Evolutionary conservation across 2,888 invertebrate genomes (phyloP), one percentile per base, ranked within the genome.

Genomic region (Cosmia trapezina): DNA sequence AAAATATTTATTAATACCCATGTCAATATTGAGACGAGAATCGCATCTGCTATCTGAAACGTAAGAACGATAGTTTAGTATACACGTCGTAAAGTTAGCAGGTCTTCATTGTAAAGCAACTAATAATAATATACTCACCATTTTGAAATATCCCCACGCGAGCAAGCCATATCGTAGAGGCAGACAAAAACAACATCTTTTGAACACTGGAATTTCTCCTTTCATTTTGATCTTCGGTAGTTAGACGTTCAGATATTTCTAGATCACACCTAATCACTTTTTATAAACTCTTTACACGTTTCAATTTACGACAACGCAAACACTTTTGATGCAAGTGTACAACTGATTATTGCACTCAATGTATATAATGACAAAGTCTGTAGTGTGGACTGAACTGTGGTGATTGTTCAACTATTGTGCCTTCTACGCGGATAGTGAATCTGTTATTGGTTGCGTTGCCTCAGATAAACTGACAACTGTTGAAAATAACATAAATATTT

Each of bases 151-250:
- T 56, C 90, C 92, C 73, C 91, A 91, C 28, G 88, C 77, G 14
- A 93, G 78, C 49, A 93, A 89, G 6, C 94, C 93, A 65, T 87
- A 83, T 12, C 93, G 85, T 22, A n/a, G 69, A 5, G 93, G 93
- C 0, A 93, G 9, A 64, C 91, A 93, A 41, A 84, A 85, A 56
- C 90, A 92, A 64, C 93, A 93, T 65, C 91, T 85, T 37, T 73
- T 86, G 53, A 87, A 92, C 61, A 89, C 89, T 1, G 93, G 93
- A 64, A 81, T 28, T 45, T 81, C 54, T 12, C 70, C 45, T 57
- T 70, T 57, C 78, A 76, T 76, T 51, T 51, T 77, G 41, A 33
- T 33, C 33, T 49, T 28, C 5, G 6, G 7, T 28, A 47, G 0
- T 4, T 12, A 12, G 7, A 37, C 14, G 11, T 14, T 19, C 19